These are phyloP conservation scores for Orientallactaga bullata DNA, from an alignment of 2,113 vertebrate genomes.

Conservation along the genomic window DNA sequence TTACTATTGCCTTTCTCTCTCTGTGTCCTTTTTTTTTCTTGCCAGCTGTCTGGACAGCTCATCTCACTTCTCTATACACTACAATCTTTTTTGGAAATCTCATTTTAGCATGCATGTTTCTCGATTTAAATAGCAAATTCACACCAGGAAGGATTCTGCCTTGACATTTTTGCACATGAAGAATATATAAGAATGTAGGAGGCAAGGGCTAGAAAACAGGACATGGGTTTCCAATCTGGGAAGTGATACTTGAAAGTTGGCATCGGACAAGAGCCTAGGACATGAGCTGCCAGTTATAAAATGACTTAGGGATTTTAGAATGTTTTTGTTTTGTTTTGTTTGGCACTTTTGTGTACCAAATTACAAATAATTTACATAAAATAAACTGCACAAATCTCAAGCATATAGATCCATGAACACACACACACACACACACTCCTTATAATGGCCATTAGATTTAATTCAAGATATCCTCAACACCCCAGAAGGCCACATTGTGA, in stretches of 20 bases:
- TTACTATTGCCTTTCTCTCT: constrained; percentile 20
- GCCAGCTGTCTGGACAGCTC: constrained; percentile 59
- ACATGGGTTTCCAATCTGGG: constrained; percentile 7
- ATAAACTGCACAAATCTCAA: constrained; percentile 28
- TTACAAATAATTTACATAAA: constrained; percentile 31
- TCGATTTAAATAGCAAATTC: constrained; percentile 65
- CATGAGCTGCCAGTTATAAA: constrained; percentile 50
- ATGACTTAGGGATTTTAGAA: neutral
- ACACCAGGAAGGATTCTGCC: constrained; percentile 60
- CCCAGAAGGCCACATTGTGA: constrained; percentile 28
- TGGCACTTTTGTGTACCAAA: constrained; percentile 22
- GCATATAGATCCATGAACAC: neutral
- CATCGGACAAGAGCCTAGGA: neutral
- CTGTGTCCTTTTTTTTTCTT: neutral
- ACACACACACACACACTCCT: neutral
- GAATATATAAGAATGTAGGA: constrained; percentile 48
- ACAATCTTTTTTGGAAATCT: constrained; percentile 63
- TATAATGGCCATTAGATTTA: constrained; percentile 14
- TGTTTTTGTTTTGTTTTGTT: constrained; percentile 57
- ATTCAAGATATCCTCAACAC: constrained; percentile 31
- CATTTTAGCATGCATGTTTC: constrained; percentile 64
- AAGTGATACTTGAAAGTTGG: constrained; percentile 7
- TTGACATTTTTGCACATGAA: constrained; percentile 57
- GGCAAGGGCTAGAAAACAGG: neutral
- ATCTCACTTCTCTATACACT: constrained; percentile 58